A percentile compares a stretch with the other conserved stretches of the same genome.
phyloP scores from a whole-genome alignment of 2,888 invertebrate species.

The Rhingia campestris region DNA sequence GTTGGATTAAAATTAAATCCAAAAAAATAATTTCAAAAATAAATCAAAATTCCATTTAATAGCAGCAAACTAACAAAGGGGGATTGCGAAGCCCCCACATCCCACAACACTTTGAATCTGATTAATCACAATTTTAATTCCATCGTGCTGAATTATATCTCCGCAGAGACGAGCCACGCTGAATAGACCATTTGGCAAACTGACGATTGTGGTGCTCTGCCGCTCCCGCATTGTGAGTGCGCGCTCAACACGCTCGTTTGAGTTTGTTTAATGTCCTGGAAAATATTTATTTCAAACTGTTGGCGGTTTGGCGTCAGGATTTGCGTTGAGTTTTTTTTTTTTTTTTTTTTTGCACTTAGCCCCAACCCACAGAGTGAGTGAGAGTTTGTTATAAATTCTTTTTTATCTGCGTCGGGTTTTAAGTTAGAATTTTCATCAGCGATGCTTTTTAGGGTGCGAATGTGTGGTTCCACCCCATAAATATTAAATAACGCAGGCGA shows the following conservation, averaged over 20 bases:
- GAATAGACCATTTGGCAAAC: conserved; percentile 38
- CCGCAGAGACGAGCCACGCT: conserved; percentile 12
- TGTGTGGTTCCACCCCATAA: conserved; percentile 22
- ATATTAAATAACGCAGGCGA: conserved; percentile 37
- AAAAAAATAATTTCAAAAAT: conserved; percentile 19
- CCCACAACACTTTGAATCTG: conserved; percentile 39
- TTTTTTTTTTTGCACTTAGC: conserved; percentile 6
- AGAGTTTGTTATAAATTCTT: not conserved
- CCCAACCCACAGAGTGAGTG: not conserved
- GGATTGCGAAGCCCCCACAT: not conserved
- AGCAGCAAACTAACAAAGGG: not conserved
- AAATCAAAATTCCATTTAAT: conserved; percentile 62
- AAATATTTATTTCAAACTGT: conserved; percentile 66
- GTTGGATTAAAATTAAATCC: conserved; percentile 35
- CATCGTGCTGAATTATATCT: conserved; percentile 26
- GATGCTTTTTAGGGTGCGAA: conserved; percentile 9
- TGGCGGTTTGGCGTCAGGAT: conserved; percentile 48
- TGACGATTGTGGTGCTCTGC: conserved; percentile 28
- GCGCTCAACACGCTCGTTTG: conserved; percentile 61
- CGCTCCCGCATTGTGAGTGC: conserved; percentile 24
- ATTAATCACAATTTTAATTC: conserved; percentile 67
- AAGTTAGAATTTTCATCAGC: conserved; percentile 41
- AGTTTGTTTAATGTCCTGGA: conserved; percentile 67
- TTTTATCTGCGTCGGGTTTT: conserved; percentile 20
- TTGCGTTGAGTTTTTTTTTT: too few relatives aligned